Conservation (phyloP, 2,797 vertebrate genomes). For the Pyrrhura leucotis region DNA sequence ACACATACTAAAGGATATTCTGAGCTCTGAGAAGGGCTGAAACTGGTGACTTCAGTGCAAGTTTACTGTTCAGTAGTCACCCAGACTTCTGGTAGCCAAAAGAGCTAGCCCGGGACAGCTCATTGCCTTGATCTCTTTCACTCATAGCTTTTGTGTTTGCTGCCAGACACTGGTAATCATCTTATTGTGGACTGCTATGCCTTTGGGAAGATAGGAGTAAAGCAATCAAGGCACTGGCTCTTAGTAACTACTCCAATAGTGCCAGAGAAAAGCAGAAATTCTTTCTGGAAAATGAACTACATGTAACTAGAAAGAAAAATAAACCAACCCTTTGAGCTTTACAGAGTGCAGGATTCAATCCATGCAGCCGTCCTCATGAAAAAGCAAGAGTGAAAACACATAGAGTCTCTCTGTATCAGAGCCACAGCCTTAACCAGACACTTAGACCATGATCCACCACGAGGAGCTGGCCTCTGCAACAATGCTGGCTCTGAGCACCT, state of each 20-base stretch:
- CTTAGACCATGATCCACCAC: neutral
- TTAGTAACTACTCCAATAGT: neutral
- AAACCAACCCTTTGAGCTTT: neutral
- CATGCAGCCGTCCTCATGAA: rapidly evolving
- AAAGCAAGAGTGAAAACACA: neutral
- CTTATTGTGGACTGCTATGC: neutral
- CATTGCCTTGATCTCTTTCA: neutral
- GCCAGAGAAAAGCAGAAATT: neutral
- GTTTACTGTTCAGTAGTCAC: neutral
- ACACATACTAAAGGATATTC: neutral
- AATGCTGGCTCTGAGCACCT: constrained; percentile 10
- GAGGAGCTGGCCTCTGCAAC: constrained; percentile 26
- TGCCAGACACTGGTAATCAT: neutral
- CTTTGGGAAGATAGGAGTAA: rapidly evolving
- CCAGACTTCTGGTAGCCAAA: neutral
- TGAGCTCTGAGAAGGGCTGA: neutral
- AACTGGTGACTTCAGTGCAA: neutral
- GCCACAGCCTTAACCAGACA: neutral
- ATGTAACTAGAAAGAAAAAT: neutral
- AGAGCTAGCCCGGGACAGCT: neutral
- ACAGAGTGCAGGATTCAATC: neutral
- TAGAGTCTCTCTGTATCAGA: neutral
- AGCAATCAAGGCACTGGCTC: neutral
- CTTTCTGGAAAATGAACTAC: neutral
- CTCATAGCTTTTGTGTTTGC: neutral